Evolutionary conservation across 2,888 invertebrate species (phyloP).

Genomic region (Mellilla xanthometata): DNA sequence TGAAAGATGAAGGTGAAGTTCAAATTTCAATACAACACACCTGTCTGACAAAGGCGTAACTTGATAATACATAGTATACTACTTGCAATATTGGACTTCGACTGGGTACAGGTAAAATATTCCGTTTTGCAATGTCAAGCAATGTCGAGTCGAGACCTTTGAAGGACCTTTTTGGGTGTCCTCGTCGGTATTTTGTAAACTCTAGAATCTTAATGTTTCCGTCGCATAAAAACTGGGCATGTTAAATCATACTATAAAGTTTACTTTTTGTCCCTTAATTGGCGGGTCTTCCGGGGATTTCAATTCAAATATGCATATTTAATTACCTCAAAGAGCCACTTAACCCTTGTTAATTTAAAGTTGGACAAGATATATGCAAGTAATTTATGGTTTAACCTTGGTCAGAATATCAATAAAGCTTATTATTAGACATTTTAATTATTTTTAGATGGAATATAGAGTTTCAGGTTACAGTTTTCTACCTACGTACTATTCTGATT

Average conservation of each 20-base stretch:
- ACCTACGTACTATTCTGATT: no score
- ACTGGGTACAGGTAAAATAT: conserved; percentile 6
- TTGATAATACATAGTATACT: not conserved
- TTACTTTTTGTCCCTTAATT: conserved; percentile 10
- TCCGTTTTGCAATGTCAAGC: conserved; percentile 25
- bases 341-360: no score
- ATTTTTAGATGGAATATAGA: no score
- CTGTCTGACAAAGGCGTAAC: no score
- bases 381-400: no score
- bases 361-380: no score
- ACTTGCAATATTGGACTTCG: not conserved
- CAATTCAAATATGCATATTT: not conserved
- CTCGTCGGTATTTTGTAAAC: not conserved
- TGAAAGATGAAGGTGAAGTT: no score
- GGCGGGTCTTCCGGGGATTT: conserved; percentile 17
- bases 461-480: no score
- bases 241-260: conserved; percentile 1
- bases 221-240: conserved; percentile 9
- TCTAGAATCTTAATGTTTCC: conserved; percentile 26
- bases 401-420: no score
- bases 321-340: no score
- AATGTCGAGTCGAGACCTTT: conserved; percentile 24
- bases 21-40: no score
- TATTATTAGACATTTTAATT: no score
- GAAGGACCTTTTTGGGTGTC: conserved; percentile 1